These are phyloP conservation scores for Lysiphlebus fabarum DNA, from an alignment of 1,140 invertebrate species.

Conservation along the genomic window DNA sequence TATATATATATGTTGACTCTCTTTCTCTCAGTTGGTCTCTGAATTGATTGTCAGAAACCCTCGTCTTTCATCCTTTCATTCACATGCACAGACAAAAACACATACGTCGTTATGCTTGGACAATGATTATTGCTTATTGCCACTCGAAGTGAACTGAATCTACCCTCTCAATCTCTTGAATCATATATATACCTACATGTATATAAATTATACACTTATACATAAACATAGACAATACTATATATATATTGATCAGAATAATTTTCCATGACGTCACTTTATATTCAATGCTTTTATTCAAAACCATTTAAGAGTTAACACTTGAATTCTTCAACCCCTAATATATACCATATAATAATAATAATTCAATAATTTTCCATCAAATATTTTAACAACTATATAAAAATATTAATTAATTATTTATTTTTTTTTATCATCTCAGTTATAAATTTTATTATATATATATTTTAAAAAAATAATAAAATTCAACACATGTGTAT, in stretches of 20 bases:
- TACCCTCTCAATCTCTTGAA: conserved; percentile 11
- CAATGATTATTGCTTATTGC: conserved; percentile 34
- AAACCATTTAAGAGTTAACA: too few relatives aligned
- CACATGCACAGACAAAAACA: too few relatives aligned
- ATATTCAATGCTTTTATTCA: too few relatives aligned
- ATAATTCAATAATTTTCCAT: too few relatives aligned
- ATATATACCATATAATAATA: too few relatives aligned
- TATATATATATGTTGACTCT: conserved; percentile 1
- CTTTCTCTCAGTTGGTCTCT: not conserved
- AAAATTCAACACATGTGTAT: too few relatives aligned
- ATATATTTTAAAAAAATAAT: too few relatives aligned
- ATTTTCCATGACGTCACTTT: not conserved
- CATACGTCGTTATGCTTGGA: conserved; percentile 20
- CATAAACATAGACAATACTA: not conserved
- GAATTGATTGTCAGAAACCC: conserved; percentile 10
- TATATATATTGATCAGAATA: conserved; percentile 6
- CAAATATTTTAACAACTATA: too few relatives aligned
- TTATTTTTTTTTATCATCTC: too few relatives aligned
- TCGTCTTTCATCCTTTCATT: conserved; percentile 1
- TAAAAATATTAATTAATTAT: too few relatives aligned
- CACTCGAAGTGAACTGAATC: conserved; percentile 31
- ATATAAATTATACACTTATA: not conserved
- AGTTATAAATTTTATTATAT: too few relatives aligned
- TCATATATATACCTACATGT: not conserved
- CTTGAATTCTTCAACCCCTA: too few relatives aligned